Percentiles rank a stretch among this genome's conserved stretches.
phyloP scores from a whole-genome alignment of 1,140 invertebrate genomes.

The Akabosia matsudoensis region DNA sequence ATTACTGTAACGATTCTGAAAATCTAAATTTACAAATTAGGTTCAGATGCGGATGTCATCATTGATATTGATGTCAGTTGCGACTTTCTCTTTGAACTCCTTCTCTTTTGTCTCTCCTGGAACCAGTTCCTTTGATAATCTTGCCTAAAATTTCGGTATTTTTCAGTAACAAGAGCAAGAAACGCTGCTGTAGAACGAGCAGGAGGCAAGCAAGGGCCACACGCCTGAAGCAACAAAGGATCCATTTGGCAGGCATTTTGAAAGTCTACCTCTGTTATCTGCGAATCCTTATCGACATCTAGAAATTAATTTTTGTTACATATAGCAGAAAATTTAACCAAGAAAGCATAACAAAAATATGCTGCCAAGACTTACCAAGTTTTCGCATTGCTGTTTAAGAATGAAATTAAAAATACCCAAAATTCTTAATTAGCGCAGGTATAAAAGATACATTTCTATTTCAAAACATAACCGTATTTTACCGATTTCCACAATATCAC shows the following conservation, averaged over 20 bases:
- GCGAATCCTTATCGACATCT: slow-evolving; percentile 74
- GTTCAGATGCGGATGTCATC: too few species aligned
- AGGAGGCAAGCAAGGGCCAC: slow-evolving; percentile 75
- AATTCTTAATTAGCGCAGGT: neutral
- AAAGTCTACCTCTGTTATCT: slow-evolving; percentile 71
- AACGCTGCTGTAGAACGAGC: slow-evolving; percentile 64
- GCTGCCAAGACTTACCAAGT: slow-evolving; percentile 64
- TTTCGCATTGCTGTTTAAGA: slow-evolving; percentile 58
- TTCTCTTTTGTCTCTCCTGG: neutral
- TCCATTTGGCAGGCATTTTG: slow-evolving; percentile 61
- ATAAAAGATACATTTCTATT: neutral
- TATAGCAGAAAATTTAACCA: neutral
- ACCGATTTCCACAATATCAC: slow-evolving; percentile 79
- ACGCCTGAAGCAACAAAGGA: slow-evolving; percentile 67
- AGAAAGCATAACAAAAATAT: too few species aligned
- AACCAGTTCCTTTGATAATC: neutral
- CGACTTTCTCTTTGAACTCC: too few species aligned
- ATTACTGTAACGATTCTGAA: too few species aligned
- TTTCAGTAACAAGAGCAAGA: slow-evolving; percentile 1
- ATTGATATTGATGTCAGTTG: too few species aligned
- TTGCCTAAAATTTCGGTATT: slow-evolving; percentile 2
- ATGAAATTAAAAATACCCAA: neutral
- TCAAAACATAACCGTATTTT: neutral
- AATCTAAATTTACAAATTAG: too few species aligned
- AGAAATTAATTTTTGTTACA: slow-evolving; percentile 50